A percentile compares a stretch with the other conserved stretches of the same genome.
Conservation (phyloP, 2,797 vertebrate genomes). For the Paedocypris micromegethes region DNA sequence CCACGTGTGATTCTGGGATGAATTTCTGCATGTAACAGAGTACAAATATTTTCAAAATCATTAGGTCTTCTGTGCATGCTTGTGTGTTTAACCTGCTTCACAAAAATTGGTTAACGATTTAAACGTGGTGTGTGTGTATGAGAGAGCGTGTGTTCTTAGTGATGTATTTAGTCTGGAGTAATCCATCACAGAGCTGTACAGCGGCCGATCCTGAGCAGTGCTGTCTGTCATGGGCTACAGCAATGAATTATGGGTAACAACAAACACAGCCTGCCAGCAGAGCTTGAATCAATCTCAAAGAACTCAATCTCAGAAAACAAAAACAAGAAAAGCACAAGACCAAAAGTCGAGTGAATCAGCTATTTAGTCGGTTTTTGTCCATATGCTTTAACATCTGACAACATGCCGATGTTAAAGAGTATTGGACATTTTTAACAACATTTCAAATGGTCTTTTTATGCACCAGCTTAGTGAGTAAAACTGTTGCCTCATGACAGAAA, state of each 20-base stretch:
- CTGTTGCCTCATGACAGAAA: too few relatives aligned
- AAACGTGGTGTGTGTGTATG: conserved; percentile 19
- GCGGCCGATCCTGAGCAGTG: conserved; percentile 50
- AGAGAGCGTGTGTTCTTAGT: conserved; percentile 19
- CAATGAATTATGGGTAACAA: conserved; percentile 49
- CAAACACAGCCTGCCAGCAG: conserved; percentile 43
- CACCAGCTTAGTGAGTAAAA: too few relatives aligned
- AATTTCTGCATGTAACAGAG: conserved; percentile 24
- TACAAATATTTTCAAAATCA: conserved; percentile 16
- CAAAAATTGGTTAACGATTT: conserved; percentile 32
- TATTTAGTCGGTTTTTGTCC: conserved; percentile 1
- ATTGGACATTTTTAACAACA: too few relatives aligned
- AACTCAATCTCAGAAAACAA: conserved; percentile 23
- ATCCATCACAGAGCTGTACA: conserved; percentile 62
- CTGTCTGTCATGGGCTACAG: conserved; percentile 45
- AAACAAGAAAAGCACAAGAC: conserved; percentile 48
- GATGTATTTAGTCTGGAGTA: conserved; percentile 48
- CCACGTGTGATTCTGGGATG: conserved; percentile 20
- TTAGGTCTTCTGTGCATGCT: conserved; percentile 8
- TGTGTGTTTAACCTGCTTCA: conserved; percentile 29
- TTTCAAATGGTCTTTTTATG: too few relatives aligned
- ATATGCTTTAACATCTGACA: conserved; percentile 3
- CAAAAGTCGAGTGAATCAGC: conserved; percentile 41
- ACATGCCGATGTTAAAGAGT: background rate
- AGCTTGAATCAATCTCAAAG: conserved; percentile 65